Percentiles rank a stretch among this genome's conserved stretches.
Evolutionary conservation across 2,797 vertebrate species (phyloP).

Genomic region (Gila robusta): DNA sequence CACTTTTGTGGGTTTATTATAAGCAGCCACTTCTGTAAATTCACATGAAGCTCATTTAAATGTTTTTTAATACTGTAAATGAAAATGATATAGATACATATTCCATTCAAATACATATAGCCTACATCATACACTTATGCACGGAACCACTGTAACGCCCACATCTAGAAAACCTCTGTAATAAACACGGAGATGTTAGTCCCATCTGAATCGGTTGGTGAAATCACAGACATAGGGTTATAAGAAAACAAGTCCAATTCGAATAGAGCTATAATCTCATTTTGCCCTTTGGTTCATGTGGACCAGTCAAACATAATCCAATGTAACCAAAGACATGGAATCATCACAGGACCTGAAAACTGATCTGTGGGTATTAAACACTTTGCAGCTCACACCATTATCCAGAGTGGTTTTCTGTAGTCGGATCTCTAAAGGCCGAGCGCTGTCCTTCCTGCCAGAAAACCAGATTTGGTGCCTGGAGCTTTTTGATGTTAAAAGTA

Average conservation of each 20-base stretch:
- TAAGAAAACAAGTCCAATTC: background rate
- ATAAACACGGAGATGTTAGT: background rate
- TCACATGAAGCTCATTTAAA: background rate
- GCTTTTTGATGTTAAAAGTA: conserved; percentile 66
- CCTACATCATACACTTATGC: background rate
- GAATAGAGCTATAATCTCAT: background rate
- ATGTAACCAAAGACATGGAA: conserved; percentile 30
- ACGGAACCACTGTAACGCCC: background rate
- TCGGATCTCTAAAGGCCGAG: conserved; percentile 61
- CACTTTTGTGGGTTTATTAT: no score
- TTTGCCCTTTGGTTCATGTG: background rate
- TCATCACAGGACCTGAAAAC: conserved; percentile 10
- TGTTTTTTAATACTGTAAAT: background rate
- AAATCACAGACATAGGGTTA: background rate
- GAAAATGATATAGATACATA: background rate
- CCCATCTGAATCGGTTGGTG: background rate
- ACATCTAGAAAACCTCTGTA: background rate
- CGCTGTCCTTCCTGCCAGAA: conserved; percentile 64
- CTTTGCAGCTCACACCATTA: conserved; percentile 53
- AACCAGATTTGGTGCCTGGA: conserved; percentile 67
- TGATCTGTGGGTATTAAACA: conserved; percentile 35
- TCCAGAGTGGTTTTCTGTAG: conserved; percentile 59
- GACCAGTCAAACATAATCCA: background rate
- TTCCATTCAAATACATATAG: background rate
- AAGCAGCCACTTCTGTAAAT: no score